Base-by-base conservation (phyloP, 1,140 invertebrate species). In the Drosophila tsacasi region DNA sequence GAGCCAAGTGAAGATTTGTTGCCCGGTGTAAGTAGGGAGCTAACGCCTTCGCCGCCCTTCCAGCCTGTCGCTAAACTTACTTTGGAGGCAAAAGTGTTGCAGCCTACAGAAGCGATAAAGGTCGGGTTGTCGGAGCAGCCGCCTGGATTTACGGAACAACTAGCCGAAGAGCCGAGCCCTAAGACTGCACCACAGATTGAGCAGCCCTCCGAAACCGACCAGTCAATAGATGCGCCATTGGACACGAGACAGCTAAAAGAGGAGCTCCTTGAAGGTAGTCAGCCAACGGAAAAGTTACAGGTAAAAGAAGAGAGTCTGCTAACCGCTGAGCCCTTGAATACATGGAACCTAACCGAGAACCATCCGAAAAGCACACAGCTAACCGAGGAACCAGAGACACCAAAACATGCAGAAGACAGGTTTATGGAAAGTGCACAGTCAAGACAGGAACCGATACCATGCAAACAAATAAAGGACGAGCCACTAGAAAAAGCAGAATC, bases 21-120 rank as follows among this genome's bases (percentile, higher is more conserved):
- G 19, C n/a, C 65, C 19, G 72, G 62, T 32, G 72, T 76, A 73
- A 81, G 82, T 81, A 81, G 68, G 72, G 82, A 64, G 35, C 49
- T 63, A 64, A 59, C 68, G 40, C 74, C 75, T 17, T 55, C 75
- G 40, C 55, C 59, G 59, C 30, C 32, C 25, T 15, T 46, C 46
- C 52, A 61, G 10, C 50, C 37, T n/a, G 23, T 49, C n/a, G 15
- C 47, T 49, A 73, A 76, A 60, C 83, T 83, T 50, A 71, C 71
- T 19, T 42, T 46, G 81, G 81, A 60, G 40, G 55, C 62, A 47
- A 32, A 71, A 80, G 81, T 66, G 57, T 80, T 84, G 47, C 81
- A 76, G 71, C 81, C n/a, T 2, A n/a, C 75, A 9, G 25, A 42
- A 15, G 21, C n/a, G 30, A 23, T 1, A 5, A 21, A 10, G 32